Evolutionary conservation across 2,888 invertebrate genomes (phyloP), one percentile per base, ranked within the genome.

Genomic region (Pollenia amentaria): DNA sequence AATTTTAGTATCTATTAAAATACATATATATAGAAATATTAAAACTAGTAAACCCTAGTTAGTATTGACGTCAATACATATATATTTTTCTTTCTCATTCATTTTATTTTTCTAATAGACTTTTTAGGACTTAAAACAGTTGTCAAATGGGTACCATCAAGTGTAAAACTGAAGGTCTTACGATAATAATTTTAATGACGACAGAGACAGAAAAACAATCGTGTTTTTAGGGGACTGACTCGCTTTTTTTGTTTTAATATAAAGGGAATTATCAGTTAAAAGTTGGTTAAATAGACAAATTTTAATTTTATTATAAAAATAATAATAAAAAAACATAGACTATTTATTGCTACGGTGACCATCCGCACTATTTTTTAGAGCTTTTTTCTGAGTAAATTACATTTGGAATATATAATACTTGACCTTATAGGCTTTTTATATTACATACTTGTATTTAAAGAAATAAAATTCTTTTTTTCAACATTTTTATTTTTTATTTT

Each of bases 61-160:
- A 64, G 60, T 46, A 69, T 69, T 69, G 51, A 69, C 69, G 69
- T 69, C 69, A 42, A 70, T 55, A 12, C 14, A 0, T 64, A 12
- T 29, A 0, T 64, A 18, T 42, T 18, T 18, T 18, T 44, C 12
- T 64, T 12, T 64, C 7, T 44, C 12, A 18, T 18, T 4, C 1
- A 14, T 16, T 42, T 18, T 64, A 6, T 42, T 64, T 16, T n/a
- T 21, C 40, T 40, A 62, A 62, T 16, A 11, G 4, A 53, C 21
- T 55, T 55, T 42, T 21, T 18, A 0, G 38, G 44, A 42, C 64
- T 42, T 64, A 6, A 64, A 64, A 14, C 11, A 10, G 29, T 60
- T 60, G 60, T 60, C 57, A 57, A 38, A 60, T 44, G 38, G 67
- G 48, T 51, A 57, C 42, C 16, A 72, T 72, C 72, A n/a, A 65